Evolutionary conservation across 2,113 vertebrate genomes (phyloP), one percentile per base, ranked within the genome.

Genomic region (Anhinga anhinga): DNA sequence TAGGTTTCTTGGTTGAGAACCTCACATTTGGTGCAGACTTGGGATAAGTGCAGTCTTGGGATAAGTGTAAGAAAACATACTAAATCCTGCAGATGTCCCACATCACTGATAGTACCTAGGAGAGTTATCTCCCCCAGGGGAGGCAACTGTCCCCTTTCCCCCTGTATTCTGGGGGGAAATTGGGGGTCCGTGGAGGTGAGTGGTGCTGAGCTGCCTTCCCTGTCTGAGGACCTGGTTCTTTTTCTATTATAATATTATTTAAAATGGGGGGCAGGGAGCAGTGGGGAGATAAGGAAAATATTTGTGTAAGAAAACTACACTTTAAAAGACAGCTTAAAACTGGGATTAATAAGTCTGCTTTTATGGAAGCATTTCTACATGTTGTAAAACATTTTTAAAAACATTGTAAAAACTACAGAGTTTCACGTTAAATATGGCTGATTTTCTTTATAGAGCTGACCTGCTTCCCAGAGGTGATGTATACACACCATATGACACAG

Each of bases 301-400:
- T 98, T 97, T 96, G 77, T 93, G 50, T 86, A 97, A 96, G 95
- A 97, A 96, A 96, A 85, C 86, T 95, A 65, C 86, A 78, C 93
- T 97, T 97, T 95, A 95, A 97, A 97, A 97, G 96, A 91, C 89
- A 91, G 52, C 67, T 95, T 97, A 97, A 97, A 93, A 96, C 90
- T 94, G 96, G 96, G 96, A 98, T 97, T 97, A 97, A 97, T 97
- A 98, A 97, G 95, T 94, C 83, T 87, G 86, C 86, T 97, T 98
- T 98, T 97, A 98, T 97, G 91, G 96, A 97, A 97, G 94, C 93
- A 91, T 97, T 97, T 97, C 93, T 97, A 97, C 97, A 97, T 97
- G 97, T 88, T 96, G 93, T 98, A 98, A 98, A 98, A 97, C 88
- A 72, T 97, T 97, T 98, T 94, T 95, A 42, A 97, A 98, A 98